phyloP scores from a whole-genome alignment of 2,888 invertebrate genomes.

The Lycophotia porphyrea region DNA sequence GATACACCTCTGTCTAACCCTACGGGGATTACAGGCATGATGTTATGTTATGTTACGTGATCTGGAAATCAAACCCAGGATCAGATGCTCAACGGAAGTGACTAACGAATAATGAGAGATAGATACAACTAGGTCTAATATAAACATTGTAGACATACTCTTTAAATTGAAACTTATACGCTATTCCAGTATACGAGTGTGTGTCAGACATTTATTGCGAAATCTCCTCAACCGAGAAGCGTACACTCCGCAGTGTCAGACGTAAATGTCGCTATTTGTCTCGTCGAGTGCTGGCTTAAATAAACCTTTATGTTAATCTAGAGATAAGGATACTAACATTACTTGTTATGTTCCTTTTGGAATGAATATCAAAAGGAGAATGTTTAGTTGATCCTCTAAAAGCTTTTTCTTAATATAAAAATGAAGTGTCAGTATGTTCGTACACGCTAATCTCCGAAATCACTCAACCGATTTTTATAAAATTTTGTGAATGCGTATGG shows the following conservation, averaged over 20 bases:
- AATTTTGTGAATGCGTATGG: no score
- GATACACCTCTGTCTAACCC: no score
- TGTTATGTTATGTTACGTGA: no score
- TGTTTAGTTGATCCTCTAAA: not conserved
- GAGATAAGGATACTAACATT: constrained; percentile 18
- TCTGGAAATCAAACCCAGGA: not conserved
- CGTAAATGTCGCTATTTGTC: constrained; percentile 57
- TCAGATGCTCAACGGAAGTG: not conserved
- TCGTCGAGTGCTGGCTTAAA: constrained; percentile 40
- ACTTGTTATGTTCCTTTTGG: not conserved
- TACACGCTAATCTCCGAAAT: not conserved
- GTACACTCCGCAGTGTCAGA: constrained; percentile 34
- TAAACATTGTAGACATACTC: not conserved
- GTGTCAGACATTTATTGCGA: constrained; percentile 48
- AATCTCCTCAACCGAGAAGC: constrained; percentile 59
- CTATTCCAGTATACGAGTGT: constrained; percentile 15
- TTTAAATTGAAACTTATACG: not conserved
- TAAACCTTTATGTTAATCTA: constrained; percentile 31
- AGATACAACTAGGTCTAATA: not conserved
- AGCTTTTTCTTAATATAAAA: not conserved
- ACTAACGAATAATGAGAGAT: not conserved
- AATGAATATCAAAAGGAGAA: not conserved
- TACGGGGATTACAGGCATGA: no score
- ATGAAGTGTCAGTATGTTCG: not conserved
- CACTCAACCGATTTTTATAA: not conserved